Conservation (phyloP, 2,888 invertebrate genomes). For the Ectemnius cavifrons region DNA sequence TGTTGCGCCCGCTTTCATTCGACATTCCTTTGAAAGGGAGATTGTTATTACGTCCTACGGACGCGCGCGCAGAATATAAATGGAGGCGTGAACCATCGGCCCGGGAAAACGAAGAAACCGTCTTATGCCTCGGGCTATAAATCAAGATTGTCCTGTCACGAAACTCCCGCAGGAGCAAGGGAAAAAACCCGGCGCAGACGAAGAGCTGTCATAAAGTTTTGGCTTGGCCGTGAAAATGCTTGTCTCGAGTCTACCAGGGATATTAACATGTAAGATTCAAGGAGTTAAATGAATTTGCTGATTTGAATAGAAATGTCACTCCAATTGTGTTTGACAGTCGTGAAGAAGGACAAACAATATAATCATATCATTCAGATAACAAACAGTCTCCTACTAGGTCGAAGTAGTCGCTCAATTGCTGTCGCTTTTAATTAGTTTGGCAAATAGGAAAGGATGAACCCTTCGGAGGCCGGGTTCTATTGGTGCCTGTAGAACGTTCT, state of each 20-base stretch:
- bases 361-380: no score
- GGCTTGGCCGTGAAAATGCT: no score
- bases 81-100: conserved; percentile 44
- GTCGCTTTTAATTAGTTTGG: conserved; percentile 21
- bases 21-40: conserved; percentile 47
- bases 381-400: not conserved
- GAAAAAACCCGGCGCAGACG: not conserved
- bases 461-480: conserved; percentile 12
- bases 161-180: conserved; percentile 15
- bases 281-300: no score
- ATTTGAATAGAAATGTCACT: no score
- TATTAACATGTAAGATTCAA: no score
- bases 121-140: conserved; percentile 30
- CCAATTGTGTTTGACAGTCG: no score
- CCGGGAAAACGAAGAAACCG: conserved; percentile 32
- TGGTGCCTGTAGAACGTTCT: conserved; percentile 42
- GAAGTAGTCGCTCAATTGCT: not conserved
- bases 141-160: conserved; percentile 23
- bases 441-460: conserved; percentile 26
- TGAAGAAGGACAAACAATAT: no score
- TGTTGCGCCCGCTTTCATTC: conserved; percentile 51
- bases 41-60: conserved; percentile 54
- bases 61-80: conserved; percentile 40
- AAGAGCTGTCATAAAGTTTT: no score
- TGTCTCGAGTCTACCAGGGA: no score